A percentile compares a stretch with the other conserved stretches of the same genome.
phyloP scores from a whole-genome alignment of 1,140 invertebrate species.

The Yoshiicerus persimilis region DNA sequence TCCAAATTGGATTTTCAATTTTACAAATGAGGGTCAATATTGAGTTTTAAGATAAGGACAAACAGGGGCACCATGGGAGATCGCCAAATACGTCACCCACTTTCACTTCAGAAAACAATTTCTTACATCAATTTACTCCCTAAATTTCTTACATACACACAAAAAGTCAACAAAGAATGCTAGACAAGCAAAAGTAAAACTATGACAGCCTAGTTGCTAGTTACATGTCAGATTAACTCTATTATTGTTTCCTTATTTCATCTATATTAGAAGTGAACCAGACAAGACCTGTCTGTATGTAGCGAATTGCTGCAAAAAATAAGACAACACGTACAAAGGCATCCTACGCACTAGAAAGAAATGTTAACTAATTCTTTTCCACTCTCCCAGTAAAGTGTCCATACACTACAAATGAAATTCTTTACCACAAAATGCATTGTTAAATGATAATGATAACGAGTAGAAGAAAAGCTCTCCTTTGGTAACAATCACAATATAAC shows the following conservation, averaged over 20 bases:
- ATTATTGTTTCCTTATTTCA: neutral
- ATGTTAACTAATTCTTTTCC: neutral
- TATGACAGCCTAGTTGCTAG: neutral
- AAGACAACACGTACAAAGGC: neutral
- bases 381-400: neutral
- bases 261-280: neutral
- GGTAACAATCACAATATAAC: too few relatives aligned
- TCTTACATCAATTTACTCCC: neutral
- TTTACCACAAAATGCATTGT: neutral
- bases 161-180: constrained; percentile 7
- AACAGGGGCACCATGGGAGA: neutral
- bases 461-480: neutral
- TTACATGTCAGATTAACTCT: neutral
- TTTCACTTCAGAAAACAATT: neutral
- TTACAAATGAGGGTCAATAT: constrained; percentile 42
- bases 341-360: neutral
- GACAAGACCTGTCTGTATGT: neutral
- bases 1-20: constrained; percentile 40
- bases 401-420: neutral
- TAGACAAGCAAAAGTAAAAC: neutral
- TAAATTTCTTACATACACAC: neutral
- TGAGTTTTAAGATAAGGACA: constrained; percentile 26
- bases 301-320: neutral
- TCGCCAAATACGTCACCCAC: neutral
- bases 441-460: neutral